A percentile compares a stretch with the other conserved stretches of the same genome.
These are phyloP conservation scores for Somateria mollissima DNA, from an alignment of 2,797 vertebrate genomes.

Conservation along the genomic window DNA sequence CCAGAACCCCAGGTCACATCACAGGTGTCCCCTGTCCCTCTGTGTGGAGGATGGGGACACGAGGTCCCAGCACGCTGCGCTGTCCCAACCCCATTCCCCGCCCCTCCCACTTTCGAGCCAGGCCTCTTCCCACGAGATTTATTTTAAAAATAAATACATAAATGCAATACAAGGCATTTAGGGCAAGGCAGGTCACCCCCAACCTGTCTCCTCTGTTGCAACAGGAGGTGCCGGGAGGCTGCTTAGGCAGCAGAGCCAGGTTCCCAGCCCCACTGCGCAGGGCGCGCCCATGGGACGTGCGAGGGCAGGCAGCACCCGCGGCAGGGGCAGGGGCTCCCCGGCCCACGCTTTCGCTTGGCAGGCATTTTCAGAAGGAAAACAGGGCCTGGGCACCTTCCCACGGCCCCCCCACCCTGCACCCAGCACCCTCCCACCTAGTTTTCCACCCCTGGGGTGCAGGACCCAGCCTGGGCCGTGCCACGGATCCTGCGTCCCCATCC, in stretches of 20 bases:
- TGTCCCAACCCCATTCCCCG: neutral
- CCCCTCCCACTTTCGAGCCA: neutral
- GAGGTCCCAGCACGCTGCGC: too few species aligned
- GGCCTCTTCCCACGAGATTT: neutral
- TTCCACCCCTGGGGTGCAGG: too few species aligned
- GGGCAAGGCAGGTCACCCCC: neutral
- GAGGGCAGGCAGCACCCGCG: neutral
- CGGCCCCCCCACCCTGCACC: neutral
- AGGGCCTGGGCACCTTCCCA: neutral
- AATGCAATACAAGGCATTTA: neutral
- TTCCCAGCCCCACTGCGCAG: too few species aligned
- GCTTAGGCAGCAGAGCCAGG: neutral
- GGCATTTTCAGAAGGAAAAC: neutral
- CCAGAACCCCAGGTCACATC: too few species aligned
- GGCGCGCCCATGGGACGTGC: neutral
- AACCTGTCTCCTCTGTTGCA: neutral
- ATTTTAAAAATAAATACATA: too few species aligned
- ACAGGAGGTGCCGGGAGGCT: neutral
- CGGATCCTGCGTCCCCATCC: too few species aligned
- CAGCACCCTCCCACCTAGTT: neutral
- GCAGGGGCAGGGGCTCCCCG: neutral
- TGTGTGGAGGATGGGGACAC: too few species aligned
- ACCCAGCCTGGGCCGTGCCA: too few species aligned
- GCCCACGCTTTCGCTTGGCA: neutral
- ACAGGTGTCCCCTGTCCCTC: too few species aligned